These are phyloP conservation scores for Coenonympha arcania DNA, from an alignment of 2,888 invertebrate species.

Conservation along the genomic window DNA sequence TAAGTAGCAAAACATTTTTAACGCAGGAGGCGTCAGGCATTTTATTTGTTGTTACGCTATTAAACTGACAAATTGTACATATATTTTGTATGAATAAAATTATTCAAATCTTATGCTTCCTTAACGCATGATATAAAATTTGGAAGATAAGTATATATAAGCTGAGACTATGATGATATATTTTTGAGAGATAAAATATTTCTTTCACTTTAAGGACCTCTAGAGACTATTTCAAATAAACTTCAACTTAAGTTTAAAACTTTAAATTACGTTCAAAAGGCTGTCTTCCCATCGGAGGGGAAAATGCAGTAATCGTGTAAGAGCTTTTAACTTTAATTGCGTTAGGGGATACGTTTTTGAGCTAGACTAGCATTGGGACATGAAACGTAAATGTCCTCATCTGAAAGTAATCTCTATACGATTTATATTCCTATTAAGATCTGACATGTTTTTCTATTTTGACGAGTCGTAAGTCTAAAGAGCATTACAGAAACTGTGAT, in stretches of 20 bases:
- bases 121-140: too few species aligned
- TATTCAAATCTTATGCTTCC: too few species aligned
- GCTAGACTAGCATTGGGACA: conserved; percentile 6
- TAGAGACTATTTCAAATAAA: background rate
- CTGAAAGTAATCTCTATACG: background rate
- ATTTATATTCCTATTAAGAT: background rate
- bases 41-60: too few species aligned
- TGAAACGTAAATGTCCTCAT: background rate
- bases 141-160: too few species aligned
- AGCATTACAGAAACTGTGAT: too few species aligned
- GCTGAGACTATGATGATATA: too few species aligned
- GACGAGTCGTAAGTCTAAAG: too few species aligned
- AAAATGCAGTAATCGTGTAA: conserved; percentile 29
- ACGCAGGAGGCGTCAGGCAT: too few species aligned
- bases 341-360: conserved; percentile 24
- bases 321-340: conserved; percentile 29
- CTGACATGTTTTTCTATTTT: background rate
- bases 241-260: conserved; percentile 9
- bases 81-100: too few species aligned
- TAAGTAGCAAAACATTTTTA: too few species aligned
- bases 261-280: conserved; percentile 21
- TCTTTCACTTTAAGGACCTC: background rate
- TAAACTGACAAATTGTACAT: too few species aligned
- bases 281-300: conserved; percentile 27
- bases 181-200: background rate